Evolutionary conservation across 2,888 invertebrate species (phyloP), one percentile per base, ranked within the genome.

Genomic region (Tinea trinotella): DNA sequence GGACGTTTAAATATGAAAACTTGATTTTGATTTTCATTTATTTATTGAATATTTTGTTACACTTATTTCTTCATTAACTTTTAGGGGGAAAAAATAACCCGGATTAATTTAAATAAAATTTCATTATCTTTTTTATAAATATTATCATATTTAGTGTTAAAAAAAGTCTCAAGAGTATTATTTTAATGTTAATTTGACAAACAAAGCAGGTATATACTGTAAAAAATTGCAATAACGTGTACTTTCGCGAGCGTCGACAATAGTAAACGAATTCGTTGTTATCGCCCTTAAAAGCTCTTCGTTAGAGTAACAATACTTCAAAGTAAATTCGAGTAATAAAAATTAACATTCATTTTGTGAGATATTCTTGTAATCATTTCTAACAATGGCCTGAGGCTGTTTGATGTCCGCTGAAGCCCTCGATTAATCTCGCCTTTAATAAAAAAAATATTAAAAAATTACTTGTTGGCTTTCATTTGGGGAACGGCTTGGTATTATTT

Each of bases 271-370:
- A 48, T 53, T 35, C 53, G 18, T 9, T 63, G 63, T 61, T 60
- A 57, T 56, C 58, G 56, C 52, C 57, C 60, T 58, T 60, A 64
- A 66, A 66, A 63, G 62, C 61, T 61, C 61, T 64, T 62, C 58
- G 63, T 58, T 57, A 62, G 44, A 50, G 54, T 59, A 61, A 64
- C 60, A 71, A 69, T 67, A 69, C 66, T 66, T 69, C 65, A 69
- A 74, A 73, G 70, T 74, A 57, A 59, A 69, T 72, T 68, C 66
- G 68, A 67, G 70, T 76, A 76, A 81, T 82, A 79, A 76, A 78
- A 77, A 82, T 78, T 81, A 79, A 79, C 77, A 80, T 81, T 81
- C 74, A 68, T 75, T 74, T 74, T 76, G 69, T 74, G 68, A 74
- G 72, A 73, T 70, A 74, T 74, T 72, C 73, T 74, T 76, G 72